These are phyloP conservation scores for Calcarius ornatus DNA, from an alignment of 2,113 vertebrate species.

Conservation along the genomic window DNA sequence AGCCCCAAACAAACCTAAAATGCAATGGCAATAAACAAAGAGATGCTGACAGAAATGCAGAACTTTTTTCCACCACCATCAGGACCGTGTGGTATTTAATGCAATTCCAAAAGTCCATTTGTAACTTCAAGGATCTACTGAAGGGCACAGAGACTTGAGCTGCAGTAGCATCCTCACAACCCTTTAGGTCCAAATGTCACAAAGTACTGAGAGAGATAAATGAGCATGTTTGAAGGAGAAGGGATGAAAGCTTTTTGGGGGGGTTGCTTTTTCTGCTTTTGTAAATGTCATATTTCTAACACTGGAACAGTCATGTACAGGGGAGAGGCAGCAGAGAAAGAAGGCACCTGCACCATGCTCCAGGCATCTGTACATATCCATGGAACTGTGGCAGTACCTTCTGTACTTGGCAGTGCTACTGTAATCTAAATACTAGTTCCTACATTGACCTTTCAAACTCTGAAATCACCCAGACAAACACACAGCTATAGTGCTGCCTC, in stretches of 20 bases:
- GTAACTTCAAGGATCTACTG: not conserved
- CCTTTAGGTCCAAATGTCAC: not conserved
- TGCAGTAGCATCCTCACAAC: not conserved
- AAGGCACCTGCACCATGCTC: not conserved
- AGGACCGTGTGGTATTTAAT: not conserved
- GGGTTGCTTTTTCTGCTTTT: not conserved
- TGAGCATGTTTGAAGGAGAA: rapidly evolving
- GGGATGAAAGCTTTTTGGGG: not conserved
- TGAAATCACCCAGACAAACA: not conserved
- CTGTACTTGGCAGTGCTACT: not conserved
- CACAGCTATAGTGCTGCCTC: not conserved
- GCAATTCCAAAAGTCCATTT: not conserved
- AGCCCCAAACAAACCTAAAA: not conserved
- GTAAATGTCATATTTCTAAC: not conserved
- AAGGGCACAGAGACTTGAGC: not conserved
- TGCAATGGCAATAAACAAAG: not conserved
- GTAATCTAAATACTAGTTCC: not conserved
- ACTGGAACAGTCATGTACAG: not conserved
- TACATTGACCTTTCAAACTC: not conserved
- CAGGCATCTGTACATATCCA: not conserved
- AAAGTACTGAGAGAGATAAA: not conserved
- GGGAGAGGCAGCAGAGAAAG: not conserved
- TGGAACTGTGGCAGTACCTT: not conserved
- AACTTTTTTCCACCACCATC: not conserved
- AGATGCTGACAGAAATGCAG: not conserved